Evolutionary conservation across 2,113 vertebrate genomes (phyloP).

Genomic region (Carettochelys insculpta): DNA sequence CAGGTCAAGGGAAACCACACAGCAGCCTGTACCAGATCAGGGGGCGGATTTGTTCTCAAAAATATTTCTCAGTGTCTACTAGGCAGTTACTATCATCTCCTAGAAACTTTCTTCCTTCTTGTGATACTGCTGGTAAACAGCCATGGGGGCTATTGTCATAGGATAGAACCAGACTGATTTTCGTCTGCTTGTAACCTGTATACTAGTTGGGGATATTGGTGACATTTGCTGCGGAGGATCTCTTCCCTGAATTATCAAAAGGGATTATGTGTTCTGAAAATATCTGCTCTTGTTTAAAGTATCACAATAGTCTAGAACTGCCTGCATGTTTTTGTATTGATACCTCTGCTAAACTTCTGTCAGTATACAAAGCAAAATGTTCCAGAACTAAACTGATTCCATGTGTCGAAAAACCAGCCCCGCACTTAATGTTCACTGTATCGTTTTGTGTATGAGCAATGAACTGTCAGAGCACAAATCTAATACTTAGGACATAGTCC

Average conservation of each 20-base stretch:
- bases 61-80: background rate
- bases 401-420: background rate
- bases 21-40: background rate
- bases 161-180: background rate
- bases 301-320: background rate
- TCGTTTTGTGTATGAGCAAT: accelerated
- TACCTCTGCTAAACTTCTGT: background rate
- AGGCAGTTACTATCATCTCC: background rate
- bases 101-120: background rate
- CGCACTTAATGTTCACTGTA: background rate
- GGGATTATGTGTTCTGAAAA: background rate
- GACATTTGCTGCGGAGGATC: conserved; percentile 5
- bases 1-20: background rate
- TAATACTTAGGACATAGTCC: background rate
- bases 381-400: background rate
- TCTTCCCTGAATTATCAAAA: background rate
- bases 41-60: background rate
- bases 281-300: background rate
- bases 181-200: background rate
- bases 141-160: background rate
- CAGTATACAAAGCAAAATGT: background rate
- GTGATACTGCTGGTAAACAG: background rate
- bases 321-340: background rate
- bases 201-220: background rate
- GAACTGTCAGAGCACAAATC: background rate